Evolutionary conservation across 2,113 vertebrate species (phyloP).

Genomic region (Okapia johnstoni): DNA sequence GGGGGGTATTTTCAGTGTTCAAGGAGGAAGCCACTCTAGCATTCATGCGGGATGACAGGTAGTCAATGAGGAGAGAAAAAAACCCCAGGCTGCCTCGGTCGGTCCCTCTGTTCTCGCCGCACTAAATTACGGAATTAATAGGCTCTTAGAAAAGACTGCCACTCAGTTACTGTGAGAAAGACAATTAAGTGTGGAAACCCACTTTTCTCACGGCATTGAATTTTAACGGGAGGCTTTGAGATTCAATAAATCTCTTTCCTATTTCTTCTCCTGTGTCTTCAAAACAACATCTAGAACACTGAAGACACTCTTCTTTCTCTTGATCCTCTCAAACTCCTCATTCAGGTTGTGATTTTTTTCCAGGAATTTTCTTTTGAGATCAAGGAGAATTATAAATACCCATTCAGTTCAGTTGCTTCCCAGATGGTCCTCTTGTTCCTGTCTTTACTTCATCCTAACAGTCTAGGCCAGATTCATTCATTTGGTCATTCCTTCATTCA

Average conservation of each 20-base stretch:
- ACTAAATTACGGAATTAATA: conserved; percentile 85
- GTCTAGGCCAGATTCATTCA: not conserved
- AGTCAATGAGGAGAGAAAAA: conserved; percentile 75
- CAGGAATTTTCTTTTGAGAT: not conserved
- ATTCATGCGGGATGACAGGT: conserved; percentile 76
- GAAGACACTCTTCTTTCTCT: not conserved
- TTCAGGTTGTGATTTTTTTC: not conserved
- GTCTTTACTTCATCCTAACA: not conserved
- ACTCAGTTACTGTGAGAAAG: conserved; percentile 78
- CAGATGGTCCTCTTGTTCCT: not conserved
- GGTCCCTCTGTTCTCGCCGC: conserved; percentile 66
- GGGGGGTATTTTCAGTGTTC: conserved; percentile 69
- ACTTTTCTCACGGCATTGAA: conserved; percentile 79
- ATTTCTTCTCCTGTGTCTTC: conserved; percentile 68
- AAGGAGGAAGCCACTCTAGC: conserved; percentile 71
- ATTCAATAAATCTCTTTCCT: conserved; percentile 80
- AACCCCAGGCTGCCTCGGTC: conserved; percentile 44
- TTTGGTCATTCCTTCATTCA: not conserved
- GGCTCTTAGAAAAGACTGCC: conserved; percentile 83
- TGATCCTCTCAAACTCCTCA: not conserved
- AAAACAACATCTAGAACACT: conserved; percentile 33
- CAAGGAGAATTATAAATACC: not conserved
- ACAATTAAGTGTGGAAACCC: conserved; percentile 83
- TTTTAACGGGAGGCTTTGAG: conserved; percentile 79
- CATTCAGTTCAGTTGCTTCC: not conserved